phyloP scores from a whole-genome alignment of 2,113 vertebrate genomes.

The Murina feae region DNA sequence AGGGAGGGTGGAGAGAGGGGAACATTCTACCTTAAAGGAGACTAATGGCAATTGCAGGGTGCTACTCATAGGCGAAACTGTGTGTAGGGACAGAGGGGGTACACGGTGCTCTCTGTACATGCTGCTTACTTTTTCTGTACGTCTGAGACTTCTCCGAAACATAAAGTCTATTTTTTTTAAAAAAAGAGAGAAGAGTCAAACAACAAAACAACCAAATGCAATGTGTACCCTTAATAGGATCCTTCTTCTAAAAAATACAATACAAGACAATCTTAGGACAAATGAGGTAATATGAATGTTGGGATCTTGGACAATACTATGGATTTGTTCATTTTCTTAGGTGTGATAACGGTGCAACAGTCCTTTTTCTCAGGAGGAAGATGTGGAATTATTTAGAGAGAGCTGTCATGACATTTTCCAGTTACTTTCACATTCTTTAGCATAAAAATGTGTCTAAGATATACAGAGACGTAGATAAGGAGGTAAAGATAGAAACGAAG shows the following conservation, averaged over 20 bases:
- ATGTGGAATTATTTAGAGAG: background rate
- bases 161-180: background rate
- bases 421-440: background rate
- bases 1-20: background rate
- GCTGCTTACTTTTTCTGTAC: background rate
- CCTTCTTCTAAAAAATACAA: background rate
- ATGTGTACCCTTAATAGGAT: background rate
- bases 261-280: background rate
- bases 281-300: background rate
- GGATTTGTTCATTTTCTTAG: background rate
- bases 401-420: background rate
- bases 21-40: background rate
- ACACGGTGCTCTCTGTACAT: background rate
- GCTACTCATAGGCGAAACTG: background rate
- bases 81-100: background rate
- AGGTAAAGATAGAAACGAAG: background rate
- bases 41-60: background rate
- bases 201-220: background rate
- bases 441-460: background rate
- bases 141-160: background rate
- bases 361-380: background rate
- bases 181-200: background rate
- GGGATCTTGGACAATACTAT: background rate
- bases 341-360: background rate
- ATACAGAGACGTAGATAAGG: background rate